Base-by-base conservation (phyloP, 2,797 vertebrate species). In the Vipera ursinii region DNA sequence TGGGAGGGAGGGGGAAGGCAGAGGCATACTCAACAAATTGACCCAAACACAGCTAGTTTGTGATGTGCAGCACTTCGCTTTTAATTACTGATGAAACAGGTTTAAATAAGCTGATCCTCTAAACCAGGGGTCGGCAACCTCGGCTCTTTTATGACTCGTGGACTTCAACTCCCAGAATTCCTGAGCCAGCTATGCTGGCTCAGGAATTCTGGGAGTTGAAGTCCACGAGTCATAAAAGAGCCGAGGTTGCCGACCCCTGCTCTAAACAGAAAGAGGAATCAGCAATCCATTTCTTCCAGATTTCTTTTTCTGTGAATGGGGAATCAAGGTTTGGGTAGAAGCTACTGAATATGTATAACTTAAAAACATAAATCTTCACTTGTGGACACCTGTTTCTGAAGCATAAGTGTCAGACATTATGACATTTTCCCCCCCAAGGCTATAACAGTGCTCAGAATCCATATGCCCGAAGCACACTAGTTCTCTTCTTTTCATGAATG, bases 31-130 rank as follows among this genome's bases (percentile, higher is more conserved):
- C 95, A 90, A 94, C 96, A 94, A 94, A 95, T 91, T 95, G 95
- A 97, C 93, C 97, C 94, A 0, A 96, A 97, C 95, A 96, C 95
- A 95, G 96, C 65, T 96, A 91, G 94, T 95, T 97, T 97, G 95
- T 96, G 96, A 95, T 93, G 95, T 95, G 93, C 90, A 96, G 89
- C 94, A 95, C 96, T 97, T 96, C 94, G 92, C 88, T 96, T 97
- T 93, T 94, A 88, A 89, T 96, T 95, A 92, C 88, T 94, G 93
- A 95, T 91, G 86, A 88, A 93, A 96, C 32, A 96, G 95, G 85
- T 89, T 96, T 89, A 96, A 97, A 96, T 87, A 88, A 93, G 93
- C 92, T 87, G 82, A 48, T 93, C 92, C 90, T 13, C 94, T 95
- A 96, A 96, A 95, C 94, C 32, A 32, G 32, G 32, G 32, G 32